These are phyloP conservation scores for Tetramorium bicarinatum DNA, from an alignment of 2,888 invertebrate species.

Conservation along the genomic window DNA sequence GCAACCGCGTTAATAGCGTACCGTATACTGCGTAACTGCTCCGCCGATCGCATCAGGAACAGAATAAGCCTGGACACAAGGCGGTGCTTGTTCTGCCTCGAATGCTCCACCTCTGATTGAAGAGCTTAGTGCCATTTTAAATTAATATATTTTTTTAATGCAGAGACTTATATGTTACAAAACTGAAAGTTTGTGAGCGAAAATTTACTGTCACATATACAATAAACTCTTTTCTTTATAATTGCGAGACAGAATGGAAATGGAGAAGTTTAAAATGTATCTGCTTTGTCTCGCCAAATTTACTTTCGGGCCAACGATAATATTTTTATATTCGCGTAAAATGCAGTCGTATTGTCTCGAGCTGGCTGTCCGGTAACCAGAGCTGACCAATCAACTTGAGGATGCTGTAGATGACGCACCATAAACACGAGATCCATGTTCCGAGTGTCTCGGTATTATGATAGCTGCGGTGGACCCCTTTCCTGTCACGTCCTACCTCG, in stretches of 20 bases:
- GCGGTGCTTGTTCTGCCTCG: conserved; percentile 30
- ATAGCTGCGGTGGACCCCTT: conserved; percentile 83
- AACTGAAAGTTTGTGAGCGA: background rate
- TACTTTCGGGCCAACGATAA: background rate
- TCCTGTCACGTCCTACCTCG: conserved; percentile 81
- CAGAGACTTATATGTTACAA: background rate
- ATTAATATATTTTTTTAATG: background rate
- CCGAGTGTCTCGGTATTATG: conserved; percentile 83
- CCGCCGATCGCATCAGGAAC: conserved; percentile 62
- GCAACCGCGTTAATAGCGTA: conserved; percentile 76
- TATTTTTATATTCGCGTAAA: conserved; percentile 13
- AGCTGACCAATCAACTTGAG: conserved; percentile 64
- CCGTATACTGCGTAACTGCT: conserved; percentile 42
- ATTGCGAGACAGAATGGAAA: background rate
- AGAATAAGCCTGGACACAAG: conserved; percentile 56
- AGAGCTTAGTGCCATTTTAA: background rate
- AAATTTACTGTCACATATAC: background rate
- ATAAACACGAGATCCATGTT: conserved; percentile 76
- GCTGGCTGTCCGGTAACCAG: conserved; percentile 43
- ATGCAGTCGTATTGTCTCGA: conserved; percentile 18
- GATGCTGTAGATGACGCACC: conserved; percentile 63
- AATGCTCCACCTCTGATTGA: conserved; percentile 28
- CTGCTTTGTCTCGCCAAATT: background rate
- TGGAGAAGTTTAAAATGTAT: background rate
- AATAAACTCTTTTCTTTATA: background rate